Percentiles rank a stretch among this genome's conserved stretches.
phyloP scores from a whole-genome alignment of 2,113 vertebrate genomes.

The Paramisgurnus dabryanus region DNA sequence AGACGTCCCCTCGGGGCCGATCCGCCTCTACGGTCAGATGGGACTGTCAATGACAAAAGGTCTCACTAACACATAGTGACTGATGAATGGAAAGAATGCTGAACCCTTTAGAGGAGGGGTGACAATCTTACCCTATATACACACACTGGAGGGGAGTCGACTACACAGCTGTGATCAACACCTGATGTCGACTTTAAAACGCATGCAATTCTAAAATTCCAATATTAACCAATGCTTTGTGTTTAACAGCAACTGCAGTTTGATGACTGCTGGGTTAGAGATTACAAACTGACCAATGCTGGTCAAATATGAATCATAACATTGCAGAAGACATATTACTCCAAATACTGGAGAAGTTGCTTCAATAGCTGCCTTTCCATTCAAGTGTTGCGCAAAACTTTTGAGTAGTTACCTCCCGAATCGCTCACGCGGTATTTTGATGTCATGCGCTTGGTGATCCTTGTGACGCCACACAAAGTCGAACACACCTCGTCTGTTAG shows the following conservation, averaged over 20 bases:
- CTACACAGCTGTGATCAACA: slow-evolving; percentile 48
- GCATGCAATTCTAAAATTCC: neutral
- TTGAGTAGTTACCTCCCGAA: no score
- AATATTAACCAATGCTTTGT: neutral
- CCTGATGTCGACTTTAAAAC: slow-evolving; percentile 42
- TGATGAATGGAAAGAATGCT: slow-evolving; percentile 76
- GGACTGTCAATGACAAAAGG: slow-evolving; percentile 68
- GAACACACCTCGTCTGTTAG: no score
- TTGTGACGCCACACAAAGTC: no score
- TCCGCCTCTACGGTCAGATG: slow-evolving; percentile 47
- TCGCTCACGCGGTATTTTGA: no score
- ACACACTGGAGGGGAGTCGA: slow-evolving; percentile 12
- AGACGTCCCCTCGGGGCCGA: slow-evolving; percentile 11
- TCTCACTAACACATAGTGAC: slow-evolving; percentile 66
- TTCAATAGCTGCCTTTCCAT: neutral
- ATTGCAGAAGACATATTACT: no score
- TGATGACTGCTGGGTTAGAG: no score
- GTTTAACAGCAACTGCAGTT: no score
- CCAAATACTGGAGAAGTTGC: no score
- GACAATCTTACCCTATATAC: slow-evolving; percentile 37
- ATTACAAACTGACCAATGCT: neutral
- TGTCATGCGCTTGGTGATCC: no score
- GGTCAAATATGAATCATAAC: neutral
- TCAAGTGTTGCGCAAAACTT: no score
- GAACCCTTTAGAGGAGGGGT: slow-evolving; percentile 60